These are phyloP conservation scores for Amblyteles armatorius DNA, from an alignment of 2,888 invertebrate species.

Conservation along the genomic window DNA sequence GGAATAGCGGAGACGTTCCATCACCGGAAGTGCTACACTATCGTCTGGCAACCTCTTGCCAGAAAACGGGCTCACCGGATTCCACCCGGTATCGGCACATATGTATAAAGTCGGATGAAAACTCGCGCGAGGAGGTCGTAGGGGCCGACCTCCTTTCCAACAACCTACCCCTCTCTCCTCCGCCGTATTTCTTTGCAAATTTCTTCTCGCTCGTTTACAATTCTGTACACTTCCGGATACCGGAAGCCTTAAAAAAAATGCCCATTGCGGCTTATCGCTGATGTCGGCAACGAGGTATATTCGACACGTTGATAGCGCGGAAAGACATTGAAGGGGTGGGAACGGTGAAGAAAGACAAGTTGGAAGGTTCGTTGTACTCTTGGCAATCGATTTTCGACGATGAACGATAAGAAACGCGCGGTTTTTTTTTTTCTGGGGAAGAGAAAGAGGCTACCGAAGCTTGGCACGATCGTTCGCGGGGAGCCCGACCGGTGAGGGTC, in stretches of 20 bases:
- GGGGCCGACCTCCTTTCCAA: slow-evolving; percentile 9
- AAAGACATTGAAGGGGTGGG: neutral
- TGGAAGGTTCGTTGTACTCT: neutral
- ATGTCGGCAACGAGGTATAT: neutral
- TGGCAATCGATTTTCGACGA: slow-evolving; percentile 26
- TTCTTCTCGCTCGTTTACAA: neutral
- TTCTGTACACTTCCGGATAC: slow-evolving; percentile 4
- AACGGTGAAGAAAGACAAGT: neutral
- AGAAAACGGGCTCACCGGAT: slow-evolving; percentile 29
- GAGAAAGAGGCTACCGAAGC: slow-evolving; percentile 2
- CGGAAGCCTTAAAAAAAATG: neutral
- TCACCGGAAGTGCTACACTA: slow-evolving; percentile 73
- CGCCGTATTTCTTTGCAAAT: neutral
- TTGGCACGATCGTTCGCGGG: slow-evolving; percentile 8
- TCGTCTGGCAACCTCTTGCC: slow-evolving; percentile 47
- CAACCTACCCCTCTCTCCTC: neutral
- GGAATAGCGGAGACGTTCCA: slow-evolving; percentile 71
- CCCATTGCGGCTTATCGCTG: neutral
- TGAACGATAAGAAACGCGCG: slow-evolving; percentile 17
- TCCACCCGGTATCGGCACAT: slow-evolving; percentile 71
- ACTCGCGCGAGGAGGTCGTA: neutral
- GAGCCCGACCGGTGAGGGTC: slow-evolving; percentile 1
- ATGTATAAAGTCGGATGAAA: slow-evolving; percentile 62
- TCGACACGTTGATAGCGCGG: neutral
- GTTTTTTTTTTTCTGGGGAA: neutral